These are phyloP conservation scores for Boulengeromyrus knoepffleri DNA, from an alignment of 2,113 vertebrate genomes.

Conservation along the genomic window DNA sequence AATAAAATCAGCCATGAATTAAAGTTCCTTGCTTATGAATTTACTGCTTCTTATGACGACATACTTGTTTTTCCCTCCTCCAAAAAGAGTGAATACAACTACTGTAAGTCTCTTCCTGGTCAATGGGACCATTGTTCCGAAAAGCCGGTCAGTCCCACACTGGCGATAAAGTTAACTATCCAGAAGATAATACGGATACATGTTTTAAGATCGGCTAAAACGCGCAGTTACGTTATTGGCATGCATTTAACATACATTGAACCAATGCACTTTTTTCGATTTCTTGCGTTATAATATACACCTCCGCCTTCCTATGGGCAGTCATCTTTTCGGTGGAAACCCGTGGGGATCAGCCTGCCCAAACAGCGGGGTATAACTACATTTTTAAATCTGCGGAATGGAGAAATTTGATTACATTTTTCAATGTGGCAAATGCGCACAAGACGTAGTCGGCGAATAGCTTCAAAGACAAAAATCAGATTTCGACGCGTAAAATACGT, in stretches of 20 bases:
- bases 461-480: not conserved
- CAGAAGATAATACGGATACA: not conserved
- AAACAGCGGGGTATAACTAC: not conserved
- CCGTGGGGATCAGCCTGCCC: not conserved
- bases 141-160: conserved; percentile 1
- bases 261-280: not conserved
- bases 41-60: not conserved
- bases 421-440: not conserved
- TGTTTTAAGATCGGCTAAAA: not conserved
- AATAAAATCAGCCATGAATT: not conserved
- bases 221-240: not conserved
- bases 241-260: not conserved
- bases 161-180: not conserved
- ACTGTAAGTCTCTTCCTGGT: conserved; percentile 25
- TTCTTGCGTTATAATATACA: not conserved
- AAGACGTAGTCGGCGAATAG: not conserved
- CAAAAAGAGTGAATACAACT: conserved; percentile 7
- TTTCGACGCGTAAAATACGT: not conserved
- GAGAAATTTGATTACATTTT: not conserved
- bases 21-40: not conserved
- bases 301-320: not conserved
- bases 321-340: not conserved
- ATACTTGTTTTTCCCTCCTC: not conserved
- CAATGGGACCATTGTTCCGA: conserved; percentile 34
- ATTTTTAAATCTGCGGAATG: not conserved